Evolutionary conservation across 2,797 vertebrate species (phyloP), one percentile per base, ranked within the genome.

Genomic region (Falco naumanni): DNA sequence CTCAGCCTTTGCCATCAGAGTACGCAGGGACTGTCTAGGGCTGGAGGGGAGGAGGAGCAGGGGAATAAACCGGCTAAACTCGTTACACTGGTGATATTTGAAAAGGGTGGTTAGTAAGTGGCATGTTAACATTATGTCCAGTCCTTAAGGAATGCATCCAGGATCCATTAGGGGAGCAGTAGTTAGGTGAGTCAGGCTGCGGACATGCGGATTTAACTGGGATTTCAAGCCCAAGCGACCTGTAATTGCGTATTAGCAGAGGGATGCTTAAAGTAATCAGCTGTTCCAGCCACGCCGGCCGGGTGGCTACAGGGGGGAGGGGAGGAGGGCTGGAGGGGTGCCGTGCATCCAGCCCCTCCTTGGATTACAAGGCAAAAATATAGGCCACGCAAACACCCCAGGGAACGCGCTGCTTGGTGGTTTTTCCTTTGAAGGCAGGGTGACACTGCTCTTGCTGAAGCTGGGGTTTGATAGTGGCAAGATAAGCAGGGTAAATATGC

Each of bases 401-500:
- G 78, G 77, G 75, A 92, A 87, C 1, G 33, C 2, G 24, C 78
- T 21, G 90, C 31, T 24, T 6, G 69, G 75, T 68, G 96, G 81
- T 76, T 53, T 66, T 53, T 10, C 54, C 93, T 92, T 39, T 72
- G 96, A 71, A 97, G 93, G 84, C 93, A 92, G 82, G 91, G 96
- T 96, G 96, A 97, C 97, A 95, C 92, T 11, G 96, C 84, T 95
- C 87, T 24, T 1, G 74, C 81, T 19, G 64, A 21, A 84, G 39
- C 65, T 5, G 8, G 76, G 78, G 34, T 5, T 4, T 5, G 93
- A 90, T 16, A 92, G 84, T 0, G 24, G n/a, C 25, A 0, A 87
- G 97, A 97, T 97, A 97, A 97, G 95, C 14, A 87, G 83, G 39
- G 90, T 26, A 92, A 97, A 97, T 41, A 96, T 5, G 4, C 9